phyloP scores from a whole-genome alignment of 2,113 vertebrate genomes.

The Typhlomys cinereus region DNA sequence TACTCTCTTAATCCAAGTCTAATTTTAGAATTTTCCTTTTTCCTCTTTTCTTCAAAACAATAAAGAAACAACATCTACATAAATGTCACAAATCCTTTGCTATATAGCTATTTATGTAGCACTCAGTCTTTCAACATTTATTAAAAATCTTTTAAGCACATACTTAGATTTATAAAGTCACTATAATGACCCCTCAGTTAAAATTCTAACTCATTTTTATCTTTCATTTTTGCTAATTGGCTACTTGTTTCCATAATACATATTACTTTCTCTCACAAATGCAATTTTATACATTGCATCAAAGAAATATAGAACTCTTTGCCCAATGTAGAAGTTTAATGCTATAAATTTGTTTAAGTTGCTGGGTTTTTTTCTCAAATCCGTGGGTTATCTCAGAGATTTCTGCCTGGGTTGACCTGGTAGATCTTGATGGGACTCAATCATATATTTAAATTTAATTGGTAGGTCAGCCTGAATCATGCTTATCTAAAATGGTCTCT shows the following conservation, averaged over 20 bases:
- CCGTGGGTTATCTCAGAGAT: neutral
- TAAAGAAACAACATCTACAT: neutral
- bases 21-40: neutral
- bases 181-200: neutral
- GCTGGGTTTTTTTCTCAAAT: neutral
- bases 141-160: neutral
- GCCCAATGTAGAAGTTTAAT: neutral
- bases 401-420: neutral
- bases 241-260: neutral
- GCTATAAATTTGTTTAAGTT: neutral
- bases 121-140: neutral
- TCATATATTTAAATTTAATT: neutral
- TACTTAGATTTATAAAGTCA: neutral
- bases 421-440: neutral
- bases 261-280: neutral
- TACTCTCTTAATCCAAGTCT: neutral
- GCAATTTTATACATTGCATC: neutral
- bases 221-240: neutral
- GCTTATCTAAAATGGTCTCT: fast-evolving
- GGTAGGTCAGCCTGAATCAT: neutral
- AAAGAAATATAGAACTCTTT: neutral
- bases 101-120: neutral
- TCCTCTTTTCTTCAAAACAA: neutral
- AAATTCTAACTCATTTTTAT: neutral
- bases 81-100: neutral